These are phyloP conservation scores for Odontothrips loti DNA, from an alignment of 2,888 invertebrate genomes.

Conservation along the genomic window DNA sequence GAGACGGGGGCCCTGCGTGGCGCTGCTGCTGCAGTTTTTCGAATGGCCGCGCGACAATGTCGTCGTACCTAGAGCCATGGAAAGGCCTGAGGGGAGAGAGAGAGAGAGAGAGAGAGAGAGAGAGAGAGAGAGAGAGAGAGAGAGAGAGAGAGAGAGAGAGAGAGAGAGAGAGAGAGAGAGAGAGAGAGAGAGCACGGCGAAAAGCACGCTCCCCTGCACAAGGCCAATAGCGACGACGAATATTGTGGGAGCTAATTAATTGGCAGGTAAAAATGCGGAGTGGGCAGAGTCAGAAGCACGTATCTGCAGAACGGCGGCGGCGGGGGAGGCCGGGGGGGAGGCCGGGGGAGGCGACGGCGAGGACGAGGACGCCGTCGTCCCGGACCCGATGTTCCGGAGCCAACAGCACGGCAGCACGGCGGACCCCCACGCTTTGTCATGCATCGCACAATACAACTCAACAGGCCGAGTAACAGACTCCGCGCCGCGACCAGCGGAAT, in stretches of 20 bases:
- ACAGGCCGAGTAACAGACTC: no score
- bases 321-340: background rate
- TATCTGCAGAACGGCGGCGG: no score
- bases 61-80: background rate
- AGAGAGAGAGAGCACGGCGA: no score
- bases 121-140: no score
- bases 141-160: no score
- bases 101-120: no score
- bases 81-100: no score
- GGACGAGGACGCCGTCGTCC: background rate
- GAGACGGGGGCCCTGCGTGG: background rate
- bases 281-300: background rate
- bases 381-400: no score
- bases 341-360: background rate
- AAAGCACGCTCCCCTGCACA: constrained; percentile 2
- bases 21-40: background rate
- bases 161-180: no score
- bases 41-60: constrained; percentile 6
- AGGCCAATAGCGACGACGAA: constrained; percentile 15
- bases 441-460: constrained; percentile 14
- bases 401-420: background rate
- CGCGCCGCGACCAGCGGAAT: background rate
- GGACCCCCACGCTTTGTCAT: background rate
- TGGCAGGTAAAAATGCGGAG: constrained; percentile 7
- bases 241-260: constrained; percentile 16